Evolutionary conservation across 2,797 vertebrate species (phyloP).

Genomic region (Eulemur mongoz): DNA sequence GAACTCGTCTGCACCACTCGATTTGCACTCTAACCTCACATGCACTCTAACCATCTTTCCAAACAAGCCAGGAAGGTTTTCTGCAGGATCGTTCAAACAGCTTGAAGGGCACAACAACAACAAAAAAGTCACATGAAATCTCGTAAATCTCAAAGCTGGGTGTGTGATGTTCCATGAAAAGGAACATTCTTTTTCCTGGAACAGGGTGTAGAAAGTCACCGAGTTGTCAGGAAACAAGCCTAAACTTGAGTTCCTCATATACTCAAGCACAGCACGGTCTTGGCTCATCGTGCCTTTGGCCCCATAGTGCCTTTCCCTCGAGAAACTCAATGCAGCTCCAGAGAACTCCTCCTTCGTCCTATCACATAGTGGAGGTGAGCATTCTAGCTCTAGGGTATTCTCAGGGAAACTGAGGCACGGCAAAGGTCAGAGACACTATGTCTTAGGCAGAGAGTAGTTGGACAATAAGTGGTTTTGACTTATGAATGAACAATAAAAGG

Average conservation of each 20-base stretch:
- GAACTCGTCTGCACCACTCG: fast-evolving
- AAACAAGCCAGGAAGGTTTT: not conserved
- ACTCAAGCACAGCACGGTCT: fast-evolving
- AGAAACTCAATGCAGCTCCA: not conserved
- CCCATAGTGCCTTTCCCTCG: not conserved
- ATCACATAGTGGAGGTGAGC: not conserved
- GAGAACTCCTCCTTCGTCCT: not conserved
- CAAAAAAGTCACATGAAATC: too few species aligned
- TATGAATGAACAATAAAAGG: not conserved
- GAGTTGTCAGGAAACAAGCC: not conserved
- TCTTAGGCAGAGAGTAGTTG: not conserved
- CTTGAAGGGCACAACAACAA: not conserved
- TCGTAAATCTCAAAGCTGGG: not conserved
- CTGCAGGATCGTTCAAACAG: not conserved
- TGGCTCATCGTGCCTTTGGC: not conserved
- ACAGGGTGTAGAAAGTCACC: not conserved
- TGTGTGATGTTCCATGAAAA: not conserved
- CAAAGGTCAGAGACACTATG: not conserved
- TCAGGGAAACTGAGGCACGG: not conserved
- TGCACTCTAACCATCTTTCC: not conserved
- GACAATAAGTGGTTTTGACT: not conserved
- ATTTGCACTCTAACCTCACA: not conserved
- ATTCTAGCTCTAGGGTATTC: not conserved
- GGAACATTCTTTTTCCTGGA: not conserved
- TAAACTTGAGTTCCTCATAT: not conserved